phyloP scores from a whole-genome alignment of 2,797 vertebrate species.

The Falco berigora region DNA sequence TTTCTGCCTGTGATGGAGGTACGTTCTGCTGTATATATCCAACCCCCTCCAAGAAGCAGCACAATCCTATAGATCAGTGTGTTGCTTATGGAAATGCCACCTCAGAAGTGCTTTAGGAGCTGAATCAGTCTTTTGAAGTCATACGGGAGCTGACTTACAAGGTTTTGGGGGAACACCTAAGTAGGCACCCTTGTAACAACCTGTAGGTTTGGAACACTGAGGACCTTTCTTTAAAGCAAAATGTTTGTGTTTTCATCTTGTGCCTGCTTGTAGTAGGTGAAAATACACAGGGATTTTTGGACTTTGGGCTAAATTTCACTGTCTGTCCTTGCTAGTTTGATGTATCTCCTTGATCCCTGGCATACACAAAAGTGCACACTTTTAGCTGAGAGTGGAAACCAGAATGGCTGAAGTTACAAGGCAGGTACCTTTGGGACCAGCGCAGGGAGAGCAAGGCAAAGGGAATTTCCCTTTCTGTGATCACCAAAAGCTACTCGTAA shows the following conservation, averaged over 20 bases:
- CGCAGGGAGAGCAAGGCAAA: background rate
- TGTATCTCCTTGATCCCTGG: background rate
- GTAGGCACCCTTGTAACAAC: background rate
- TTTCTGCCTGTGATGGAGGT: background rate
- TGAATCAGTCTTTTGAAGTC: background rate
- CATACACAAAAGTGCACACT: background rate
- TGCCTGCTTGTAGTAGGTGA: background rate
- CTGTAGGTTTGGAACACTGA: background rate
- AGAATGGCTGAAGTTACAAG: background rate
- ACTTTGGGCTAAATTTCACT: background rate
- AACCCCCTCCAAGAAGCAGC: background rate
- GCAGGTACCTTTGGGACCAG: background rate
- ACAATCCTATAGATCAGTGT: background rate
- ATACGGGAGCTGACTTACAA: background rate
- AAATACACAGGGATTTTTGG: background rate
- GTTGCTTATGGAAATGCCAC: background rate
- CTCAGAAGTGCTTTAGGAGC: background rate
- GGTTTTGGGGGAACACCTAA: background rate
- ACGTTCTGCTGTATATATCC: background rate
- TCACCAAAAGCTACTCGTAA: background rate
- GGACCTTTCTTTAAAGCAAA: background rate
- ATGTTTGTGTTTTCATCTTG: background rate
- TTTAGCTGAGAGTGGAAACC: background rate
- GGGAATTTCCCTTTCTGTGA: background rate
- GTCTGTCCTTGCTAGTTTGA: background rate